Percentiles rank a stretch among this genome's conserved stretches.
phyloP scores from a whole-genome alignment of 2,797 vertebrate genomes.

The Notolabrus celidotus region DNA sequence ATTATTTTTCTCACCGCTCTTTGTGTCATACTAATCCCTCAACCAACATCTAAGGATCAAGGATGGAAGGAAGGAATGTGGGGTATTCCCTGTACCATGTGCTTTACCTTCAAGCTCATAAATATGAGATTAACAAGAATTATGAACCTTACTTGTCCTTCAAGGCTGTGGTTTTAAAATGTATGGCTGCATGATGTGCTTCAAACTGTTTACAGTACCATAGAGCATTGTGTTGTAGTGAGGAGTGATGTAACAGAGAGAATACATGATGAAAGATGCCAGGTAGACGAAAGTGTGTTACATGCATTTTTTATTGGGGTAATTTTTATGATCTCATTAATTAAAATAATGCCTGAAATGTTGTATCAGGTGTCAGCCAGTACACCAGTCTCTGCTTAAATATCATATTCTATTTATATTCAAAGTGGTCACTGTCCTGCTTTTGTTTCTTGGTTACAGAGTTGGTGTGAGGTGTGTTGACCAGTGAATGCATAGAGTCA shows the following conservation, averaged over 20 bases:
- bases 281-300: not conserved
- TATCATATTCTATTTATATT: not conserved
- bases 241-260: not conserved
- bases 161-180: not conserved
- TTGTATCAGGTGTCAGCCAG: not conserved
- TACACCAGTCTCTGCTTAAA: not conserved
- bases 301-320: not conserved
- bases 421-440: too few relatives aligned
- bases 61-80: conserved; percentile 46
- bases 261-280: not conserved
- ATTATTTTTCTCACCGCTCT: conserved; percentile 16
- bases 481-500: conserved; percentile 97
- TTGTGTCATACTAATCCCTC: conserved; percentile 39
- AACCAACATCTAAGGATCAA: conserved; percentile 40
- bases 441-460: conserved; percentile 83
- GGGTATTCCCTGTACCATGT: conserved; percentile 23
- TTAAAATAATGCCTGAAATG: not conserved
- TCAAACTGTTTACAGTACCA: not conserved
- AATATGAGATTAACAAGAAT: not conserved
- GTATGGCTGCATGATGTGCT: not conserved
- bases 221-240: not conserved
- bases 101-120: conserved; percentile 10
- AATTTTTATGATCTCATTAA: conserved; percentile 3
- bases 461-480: conserved; percentile 84
- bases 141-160: not conserved